Conservation (phyloP, 2,888 invertebrate genomes). For the Chirona hameri region DNA sequence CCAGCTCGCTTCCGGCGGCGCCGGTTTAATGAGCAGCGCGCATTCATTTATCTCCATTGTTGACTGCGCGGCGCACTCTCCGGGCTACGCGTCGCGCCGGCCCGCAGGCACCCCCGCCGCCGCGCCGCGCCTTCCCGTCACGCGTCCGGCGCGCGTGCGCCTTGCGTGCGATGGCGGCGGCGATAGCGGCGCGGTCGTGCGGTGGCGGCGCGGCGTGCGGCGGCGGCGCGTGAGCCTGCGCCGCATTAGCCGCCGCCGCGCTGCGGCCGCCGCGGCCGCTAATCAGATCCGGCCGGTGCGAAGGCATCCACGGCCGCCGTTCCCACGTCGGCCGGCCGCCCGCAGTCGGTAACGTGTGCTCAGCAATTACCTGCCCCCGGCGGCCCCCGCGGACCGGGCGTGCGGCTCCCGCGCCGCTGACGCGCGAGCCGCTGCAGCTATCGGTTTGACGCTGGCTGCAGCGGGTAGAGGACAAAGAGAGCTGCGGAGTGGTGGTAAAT, state of each 20-base stretch:
- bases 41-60: conserved; percentile 24
- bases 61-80: background rate
- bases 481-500: background rate
- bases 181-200: background rate
- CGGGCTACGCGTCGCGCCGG: background rate
- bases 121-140: background rate
- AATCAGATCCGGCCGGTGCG: conserved; percentile 23
- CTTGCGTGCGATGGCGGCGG: conserved; percentile 12
- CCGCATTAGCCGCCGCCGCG: background rate
- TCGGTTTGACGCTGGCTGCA: background rate
- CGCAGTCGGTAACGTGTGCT: background rate
- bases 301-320: background rate
- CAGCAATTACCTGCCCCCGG: background rate
- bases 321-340: conserved; percentile 9
- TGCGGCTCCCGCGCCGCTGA: background rate
- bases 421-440: background rate
- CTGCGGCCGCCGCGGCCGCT: background rate
- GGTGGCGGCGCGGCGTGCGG: background rate
- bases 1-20: background rate
- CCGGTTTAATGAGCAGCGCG: background rate
- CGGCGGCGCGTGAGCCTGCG: conserved; percentile 4
- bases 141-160: background rate
- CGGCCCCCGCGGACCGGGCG: background rate
- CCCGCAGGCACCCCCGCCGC: background rate
- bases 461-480: background rate